Base-by-base conservation (phyloP, 2,113 vertebrate genomes). In the Helogale parvula region DNA sequence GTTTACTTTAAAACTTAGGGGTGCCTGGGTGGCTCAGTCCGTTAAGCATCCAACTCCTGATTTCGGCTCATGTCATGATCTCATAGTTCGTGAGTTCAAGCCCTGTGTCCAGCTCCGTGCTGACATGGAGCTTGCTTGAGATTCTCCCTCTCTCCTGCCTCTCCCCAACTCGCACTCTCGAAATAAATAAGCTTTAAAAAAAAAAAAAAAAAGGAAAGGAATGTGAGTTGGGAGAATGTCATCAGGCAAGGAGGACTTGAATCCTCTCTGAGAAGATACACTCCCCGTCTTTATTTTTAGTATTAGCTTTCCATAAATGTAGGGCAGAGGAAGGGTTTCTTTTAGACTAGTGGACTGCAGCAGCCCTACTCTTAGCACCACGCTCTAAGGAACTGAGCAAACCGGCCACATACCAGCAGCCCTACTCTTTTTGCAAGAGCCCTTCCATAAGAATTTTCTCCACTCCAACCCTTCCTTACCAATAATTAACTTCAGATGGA, bases 401-500 rank as follows among this genome's bases (percentile, higher is more conserved):
- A n/a, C n/a, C n/a, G n/a, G n/a, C n/a, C n/a, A n/a, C n/a, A n/a
- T n/a, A n/a, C n/a, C 52, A 13, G 47, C 33, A 7, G 23, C 21
- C 3, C 6, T 31, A 29, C 68, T 77, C 52, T 19, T 50, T 90
- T 79, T 54, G 17, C 23, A 6, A 95, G 65, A 47, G 35, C 63
- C 71, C 4, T 82, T 79, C 84, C 79, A 15, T 81, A 45, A 38
- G 35, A 35, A 23, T 41, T 86, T 81, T 84, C 91, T 89, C 66
- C 66, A 68, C 69, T 77, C 80, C 19, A 60, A 88, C 50, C 41
- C 94, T 87, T 31, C 33, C 27, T 86, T 76, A 81, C 85, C 92
- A 90, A n/a, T 90, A 71, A 91, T 93, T 93, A 88, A 89, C 93
- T 96, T 84, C 94, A 94, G 80, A 94, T 84, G 97, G 92, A 95